A percentile compares a stretch with the other conserved stretches of the same genome.
Conservation (phyloP, 2,797 vertebrate species). For the Podargus strigoides region DNA sequence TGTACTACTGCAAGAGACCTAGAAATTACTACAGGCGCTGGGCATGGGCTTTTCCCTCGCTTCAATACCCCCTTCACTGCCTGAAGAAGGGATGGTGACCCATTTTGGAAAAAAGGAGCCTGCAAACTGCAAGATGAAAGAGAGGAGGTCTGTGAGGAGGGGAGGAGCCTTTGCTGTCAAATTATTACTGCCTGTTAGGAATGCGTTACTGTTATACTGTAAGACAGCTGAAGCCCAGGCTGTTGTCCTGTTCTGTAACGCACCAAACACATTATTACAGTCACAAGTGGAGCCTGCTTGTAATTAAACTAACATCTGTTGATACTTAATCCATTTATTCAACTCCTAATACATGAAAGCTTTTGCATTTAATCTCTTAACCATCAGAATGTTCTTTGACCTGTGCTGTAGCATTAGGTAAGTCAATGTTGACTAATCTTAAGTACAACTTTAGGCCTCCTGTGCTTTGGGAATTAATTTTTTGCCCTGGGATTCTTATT, state of each 20-base stretch:
- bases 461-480: not conserved
- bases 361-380: constrained; percentile 25
- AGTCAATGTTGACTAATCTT: not conserved
- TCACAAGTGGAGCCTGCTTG: constrained; percentile 34
- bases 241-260: not conserved
- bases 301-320: constrained; percentile 56
- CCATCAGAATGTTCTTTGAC: not conserved
- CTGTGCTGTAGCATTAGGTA: not conserved
- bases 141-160: not conserved
- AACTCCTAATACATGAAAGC: constrained; percentile 5
- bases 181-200: not conserved
- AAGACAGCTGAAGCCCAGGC: not conserved
- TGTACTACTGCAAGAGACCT: not conserved
- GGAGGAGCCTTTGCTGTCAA: not conserved
- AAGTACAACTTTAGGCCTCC: not conserved
- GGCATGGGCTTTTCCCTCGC: fast-evolving
- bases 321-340: constrained; percentile 50
- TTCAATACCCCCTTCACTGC: not conserved
- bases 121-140: not conserved
- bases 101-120: not conserved
- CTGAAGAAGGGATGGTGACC: not conserved
- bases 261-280: constrained; percentile 18
- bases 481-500: not conserved
- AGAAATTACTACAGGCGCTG: not conserved
- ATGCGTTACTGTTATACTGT: not conserved